Base-by-base conservation (phyloP, 1,140 invertebrate species). In the Gerris buenoi region DNA sequence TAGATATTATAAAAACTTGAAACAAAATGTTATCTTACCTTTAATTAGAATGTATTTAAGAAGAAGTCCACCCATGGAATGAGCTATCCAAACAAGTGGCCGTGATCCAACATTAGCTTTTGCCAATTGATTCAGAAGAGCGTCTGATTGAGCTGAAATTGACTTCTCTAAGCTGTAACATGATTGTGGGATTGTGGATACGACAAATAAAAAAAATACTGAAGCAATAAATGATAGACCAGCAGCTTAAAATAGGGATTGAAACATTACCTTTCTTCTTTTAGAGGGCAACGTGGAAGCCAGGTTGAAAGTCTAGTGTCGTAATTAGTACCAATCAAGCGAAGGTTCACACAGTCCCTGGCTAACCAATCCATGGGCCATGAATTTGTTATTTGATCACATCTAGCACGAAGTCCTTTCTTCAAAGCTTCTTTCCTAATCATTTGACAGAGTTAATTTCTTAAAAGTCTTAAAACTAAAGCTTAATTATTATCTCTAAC, bases 21-120 rank as follows among this genome's bases (percentile, higher is more conserved):
- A n/a, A n/a, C n/a, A n/a, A n/a, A n/a, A n/a, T n/a, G n/a, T n/a
- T n/a, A 46, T 18, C 33, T 73, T 74, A 81, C 78, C 85, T 80
- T 78, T 75, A 15, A 82, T 75, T 0, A 84, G 76, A 0, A 88
- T 84, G 72, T 87, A 84, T 71, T 88, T 88, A 5, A 87, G 82
- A 65, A 85, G 85, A 1, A 88, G 75, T 0, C 86, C 86, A 0
- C 86, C 86, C 73, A 87, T 88, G 0, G 85, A 87, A 73, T 88
- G 86, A n/a, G 84, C 85, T 5, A 87, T 84, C 83, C 86, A 87
- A n/a, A 87, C 77, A 46, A 87, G 83, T 1, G 86, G 86, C 27
- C 79, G 77, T 33, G 77, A 73, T 0, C 86, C 86, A 18, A 86
- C 82, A 1, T 82, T 81, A 65, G 85, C 81, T 80, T 79, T 76